Evolutionary conservation across 2,113 vertebrate species (phyloP), one percentile per base, ranked within the genome.

Genomic region (Nannobrachium achirus): DNA sequence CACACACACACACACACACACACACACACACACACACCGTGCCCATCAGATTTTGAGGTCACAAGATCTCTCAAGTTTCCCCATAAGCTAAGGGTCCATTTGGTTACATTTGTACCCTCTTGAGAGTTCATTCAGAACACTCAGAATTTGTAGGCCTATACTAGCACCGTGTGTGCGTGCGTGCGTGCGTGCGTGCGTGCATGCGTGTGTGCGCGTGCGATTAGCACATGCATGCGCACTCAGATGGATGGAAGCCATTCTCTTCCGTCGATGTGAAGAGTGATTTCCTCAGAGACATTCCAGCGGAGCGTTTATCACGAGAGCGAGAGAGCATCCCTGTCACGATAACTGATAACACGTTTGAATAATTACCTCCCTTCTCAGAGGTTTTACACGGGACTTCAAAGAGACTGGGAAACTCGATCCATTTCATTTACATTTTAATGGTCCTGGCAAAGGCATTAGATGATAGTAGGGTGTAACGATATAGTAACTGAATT

Each of bases 21-120:
- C 42, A 51, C 45, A 52, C 46, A 69, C 49, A 68, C 46, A 59
- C 39, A 39, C 56, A 57, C 53, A 61, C 63, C 56, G 40, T 39
- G 40, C 69, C 38, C 46, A 55, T 71, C 40, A 66, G 61, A 67
- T 20, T 8, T 1, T 2, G 10, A 7, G 39, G 20, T 53, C 52
- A 48, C 15, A 38, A 55, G 60, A 16, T 56, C 45, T 48, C 11
- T 14, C 2, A 33, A 0, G 25, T 33, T 33, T 33, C 25, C 25
- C 25, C 25, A n/a, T 33, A 33, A 33, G n/a, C n/a, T n/a, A n/a
- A 33, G 25, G 25, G 25, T 33, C 45, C 14, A 13, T 48, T 48
- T 48, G 6, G 11, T 10, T 11, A 13, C 45, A 48, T 48, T n/a
- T 48, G 14, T 48, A 10, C 11, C 45, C n/a, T 48, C 45, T 48